Conservation (phyloP, 92 coral and sea anemone genomes). For the Ricordea florida region DNA sequence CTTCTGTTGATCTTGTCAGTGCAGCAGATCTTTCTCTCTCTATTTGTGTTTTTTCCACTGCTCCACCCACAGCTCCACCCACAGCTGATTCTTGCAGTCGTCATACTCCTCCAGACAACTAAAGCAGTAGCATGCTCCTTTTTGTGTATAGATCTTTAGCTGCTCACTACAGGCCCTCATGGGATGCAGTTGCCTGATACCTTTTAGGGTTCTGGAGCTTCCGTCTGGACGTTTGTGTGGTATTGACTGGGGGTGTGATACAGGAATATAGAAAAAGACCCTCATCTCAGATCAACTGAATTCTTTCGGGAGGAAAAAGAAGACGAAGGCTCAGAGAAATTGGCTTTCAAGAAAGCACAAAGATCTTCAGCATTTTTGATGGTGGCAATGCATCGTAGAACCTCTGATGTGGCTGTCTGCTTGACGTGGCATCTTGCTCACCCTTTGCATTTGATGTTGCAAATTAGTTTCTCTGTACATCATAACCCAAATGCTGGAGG, state of each 20-base stretch:
- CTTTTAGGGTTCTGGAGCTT: not conserved
- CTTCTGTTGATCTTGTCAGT: slow-evolving; percentile 34
- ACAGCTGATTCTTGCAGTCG: slow-evolving; percentile 27
- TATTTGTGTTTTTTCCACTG: not conserved
- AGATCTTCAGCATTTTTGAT: slow-evolving; percentile 2
- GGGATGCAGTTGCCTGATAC: slow-evolving; percentile 8
- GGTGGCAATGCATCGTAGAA: slow-evolving; percentile 1
- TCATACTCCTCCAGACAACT: slow-evolving; percentile 23
- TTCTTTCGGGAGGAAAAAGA: not conserved
- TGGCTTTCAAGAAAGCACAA: not conserved
- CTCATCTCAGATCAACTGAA: not conserved
- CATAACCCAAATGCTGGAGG: slow-evolving; percentile 8
- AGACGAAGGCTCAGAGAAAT: slow-evolving; percentile 10
- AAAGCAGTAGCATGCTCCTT: not conserved
- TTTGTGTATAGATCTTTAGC: not conserved
- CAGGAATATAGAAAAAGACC: slow-evolving; percentile 7
- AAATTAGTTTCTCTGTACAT: slow-evolving; percentile 22
- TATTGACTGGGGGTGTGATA: not conserved
- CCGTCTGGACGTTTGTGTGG: not conserved
- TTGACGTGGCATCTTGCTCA: slow-evolving; percentile 36
- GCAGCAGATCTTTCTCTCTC: slow-evolving; percentile 40
- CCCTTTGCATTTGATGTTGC: slow-evolving; percentile 38
- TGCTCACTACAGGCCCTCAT: slow-evolving; percentile 6
- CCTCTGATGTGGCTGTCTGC: slow-evolving; percentile 24
- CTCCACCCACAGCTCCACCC: slow-evolving; percentile 57